Evolutionary conservation across 2,113 vertebrate genomes (phyloP).

Genomic region (Channa maculata): DNA sequence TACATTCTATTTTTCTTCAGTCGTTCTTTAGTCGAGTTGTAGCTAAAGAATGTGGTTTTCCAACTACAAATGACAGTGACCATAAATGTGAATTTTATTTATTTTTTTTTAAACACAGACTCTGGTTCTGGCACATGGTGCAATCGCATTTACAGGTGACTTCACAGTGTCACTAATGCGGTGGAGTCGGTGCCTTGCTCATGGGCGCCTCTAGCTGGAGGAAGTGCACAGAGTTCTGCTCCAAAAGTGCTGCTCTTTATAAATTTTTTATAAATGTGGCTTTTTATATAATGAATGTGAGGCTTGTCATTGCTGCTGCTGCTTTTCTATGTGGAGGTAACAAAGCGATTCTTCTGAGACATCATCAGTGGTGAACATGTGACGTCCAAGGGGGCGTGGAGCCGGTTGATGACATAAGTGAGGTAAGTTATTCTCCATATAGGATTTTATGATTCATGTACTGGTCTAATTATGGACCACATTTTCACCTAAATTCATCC

Average conservation of each 20-base stretch:
- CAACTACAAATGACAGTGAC: too few species aligned
- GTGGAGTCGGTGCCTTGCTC: neutral
- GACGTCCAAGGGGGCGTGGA: constrained; percentile 42
- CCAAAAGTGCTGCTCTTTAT: too few species aligned
- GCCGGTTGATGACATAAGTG: neutral
- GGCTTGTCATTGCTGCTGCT: neutral
- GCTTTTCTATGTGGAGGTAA: neutral
- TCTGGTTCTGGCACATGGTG: too few species aligned
- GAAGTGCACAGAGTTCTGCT: neutral
- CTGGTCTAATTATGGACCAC: too few species aligned
- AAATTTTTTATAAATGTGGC: too few species aligned
- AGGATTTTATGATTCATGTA: neutral
- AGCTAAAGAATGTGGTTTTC: too few species aligned
- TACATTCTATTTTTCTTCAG: too few species aligned
- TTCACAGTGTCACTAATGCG: too few species aligned
- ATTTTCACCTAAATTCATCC: neutral
- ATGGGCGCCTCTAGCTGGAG: constrained; percentile 24
- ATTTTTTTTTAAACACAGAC: too few species aligned
- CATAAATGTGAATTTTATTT: too few species aligned
- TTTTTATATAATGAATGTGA: neutral
- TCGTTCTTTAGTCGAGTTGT: too few species aligned
- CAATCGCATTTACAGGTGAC: too few species aligned
- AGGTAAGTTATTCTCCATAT: neutral
- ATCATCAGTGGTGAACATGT: constrained; percentile 18
- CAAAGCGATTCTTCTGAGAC: fast-evolving